Evolutionary conservation across 2,797 vertebrate genomes (phyloP).

Genomic region (Chanos chanos): DNA sequence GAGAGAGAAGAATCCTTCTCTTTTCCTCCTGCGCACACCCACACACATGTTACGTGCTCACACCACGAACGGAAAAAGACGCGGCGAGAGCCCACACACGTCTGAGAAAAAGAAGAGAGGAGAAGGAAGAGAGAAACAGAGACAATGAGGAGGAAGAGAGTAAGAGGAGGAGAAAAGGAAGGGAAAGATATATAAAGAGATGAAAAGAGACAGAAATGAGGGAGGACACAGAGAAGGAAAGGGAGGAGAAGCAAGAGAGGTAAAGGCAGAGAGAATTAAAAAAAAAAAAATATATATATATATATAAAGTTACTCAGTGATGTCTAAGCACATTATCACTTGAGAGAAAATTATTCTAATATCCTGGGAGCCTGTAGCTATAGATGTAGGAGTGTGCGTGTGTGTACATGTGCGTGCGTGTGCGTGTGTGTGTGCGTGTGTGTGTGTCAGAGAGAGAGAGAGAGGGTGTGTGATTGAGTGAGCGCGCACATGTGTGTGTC

Average conservation of each 20-base stretch:
- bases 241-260: not conserved
- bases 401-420: conserved; percentile 1
- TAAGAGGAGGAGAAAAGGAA: not conserved
- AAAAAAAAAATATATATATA: not conserved
- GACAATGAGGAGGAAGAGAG: not conserved
- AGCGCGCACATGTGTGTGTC: not conserved
- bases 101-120: conserved; percentile 6
- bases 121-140: not conserved
- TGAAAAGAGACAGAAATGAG: not conserved
- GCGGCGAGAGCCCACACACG: conserved; percentile 14
- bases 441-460: not conserved
- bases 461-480: not conserved
- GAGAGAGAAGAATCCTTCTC: not conserved
- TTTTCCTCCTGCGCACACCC: conserved; percentile 8
- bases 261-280: not conserved
- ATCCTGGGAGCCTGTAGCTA: not conserved
- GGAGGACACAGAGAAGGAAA: not conserved
- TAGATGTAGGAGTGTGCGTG: not conserved
- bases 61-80: conserved; percentile 10
- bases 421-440: conserved; percentile 4
- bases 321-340: too few relatives aligned
- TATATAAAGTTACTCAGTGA: not conserved
- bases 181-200: not conserved
- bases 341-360: too few relatives aligned
- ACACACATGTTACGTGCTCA: conserved; percentile 12